Conservation (phyloP, 2,888 invertebrate genomes). For the Pinctada fucata region DNA sequence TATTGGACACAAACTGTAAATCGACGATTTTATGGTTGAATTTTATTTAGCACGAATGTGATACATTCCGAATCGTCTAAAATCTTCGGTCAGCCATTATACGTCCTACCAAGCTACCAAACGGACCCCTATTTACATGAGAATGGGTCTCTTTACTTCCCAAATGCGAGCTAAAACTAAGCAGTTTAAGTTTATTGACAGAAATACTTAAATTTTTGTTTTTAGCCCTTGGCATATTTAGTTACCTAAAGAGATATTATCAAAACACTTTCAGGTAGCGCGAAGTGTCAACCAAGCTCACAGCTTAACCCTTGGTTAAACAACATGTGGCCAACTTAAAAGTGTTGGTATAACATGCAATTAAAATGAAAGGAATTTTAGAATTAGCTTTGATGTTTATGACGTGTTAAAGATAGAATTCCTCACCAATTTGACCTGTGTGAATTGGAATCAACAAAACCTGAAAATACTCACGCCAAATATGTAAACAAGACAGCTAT, state of each 20-base stretch:
- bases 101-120: too few relatives aligned
- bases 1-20: too few relatives aligned
- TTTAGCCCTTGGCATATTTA: conserved; percentile 20
- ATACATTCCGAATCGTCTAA: too few relatives aligned
- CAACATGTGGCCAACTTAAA: conserved; percentile 3
- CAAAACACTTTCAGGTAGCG: conserved; percentile 20
- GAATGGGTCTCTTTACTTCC: neutral
- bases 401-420: neutral
- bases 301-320: neutral
- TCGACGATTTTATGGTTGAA: too few relatives aligned
- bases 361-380: conserved; percentile 30
- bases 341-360: neutral
- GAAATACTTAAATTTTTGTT: conserved; percentile 32
- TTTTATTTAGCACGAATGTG: too few relatives aligned
- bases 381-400: conserved; percentile 27
- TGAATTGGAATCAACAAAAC: too few relatives aligned
- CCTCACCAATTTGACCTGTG: neutral
- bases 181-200: conserved; percentile 23
- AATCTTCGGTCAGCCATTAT: too few relatives aligned
- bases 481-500: too few relatives aligned
- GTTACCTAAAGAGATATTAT: conserved; percentile 12
- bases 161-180: neutral
- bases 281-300: neutral
- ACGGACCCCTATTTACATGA: neutral
- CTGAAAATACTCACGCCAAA: too few relatives aligned